A percentile compares a stretch with the other conserved stretches of the same genome.
Conservation (phyloP, 2,888 invertebrate species). For the Rhingia campestris region DNA sequence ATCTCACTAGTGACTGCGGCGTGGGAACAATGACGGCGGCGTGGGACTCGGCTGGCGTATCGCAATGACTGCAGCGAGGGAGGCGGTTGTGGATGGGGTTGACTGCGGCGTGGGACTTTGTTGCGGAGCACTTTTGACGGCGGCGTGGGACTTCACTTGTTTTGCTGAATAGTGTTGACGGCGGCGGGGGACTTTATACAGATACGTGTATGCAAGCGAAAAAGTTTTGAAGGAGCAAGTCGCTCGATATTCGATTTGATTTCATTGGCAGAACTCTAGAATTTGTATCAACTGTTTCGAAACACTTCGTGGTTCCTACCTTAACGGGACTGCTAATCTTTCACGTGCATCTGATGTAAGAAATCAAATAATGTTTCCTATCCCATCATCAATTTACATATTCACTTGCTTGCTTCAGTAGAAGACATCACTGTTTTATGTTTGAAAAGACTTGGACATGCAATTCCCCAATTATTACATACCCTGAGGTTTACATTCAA, state of each 20-base stretch:
- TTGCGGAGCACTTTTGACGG: background rate
- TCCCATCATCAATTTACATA: conserved; percentile 8
- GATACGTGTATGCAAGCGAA: conserved; percentile 5
- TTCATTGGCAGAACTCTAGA: too few species aligned
- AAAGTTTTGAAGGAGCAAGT: background rate
- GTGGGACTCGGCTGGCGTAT: conserved; percentile 8
- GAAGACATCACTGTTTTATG: conserved; percentile 17
- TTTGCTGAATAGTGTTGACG: conserved; percentile 28
- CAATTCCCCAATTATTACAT: conserved; percentile 4
- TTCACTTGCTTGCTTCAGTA: conserved; percentile 30
- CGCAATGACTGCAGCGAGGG: conserved; percentile 45
- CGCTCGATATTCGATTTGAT: too few species aligned
- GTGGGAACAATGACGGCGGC: conserved; percentile 46
- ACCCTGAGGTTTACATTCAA: background rate
- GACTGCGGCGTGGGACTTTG: conserved; percentile 21
- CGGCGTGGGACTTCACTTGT: conserved; percentile 21
- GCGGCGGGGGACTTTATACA: conserved; percentile 13
- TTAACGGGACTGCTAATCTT: conserved; percentile 4
- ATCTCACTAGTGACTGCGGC: conserved; percentile 43
- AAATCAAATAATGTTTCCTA: conserved; percentile 19
- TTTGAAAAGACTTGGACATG: conserved; percentile 13
- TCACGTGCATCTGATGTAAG: conserved; percentile 31
- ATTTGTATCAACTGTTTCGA: background rate
- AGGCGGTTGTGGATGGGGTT: conserved; percentile 32
- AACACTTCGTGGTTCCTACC: background rate